phyloP scores from a whole-genome alignment of 2,113 vertebrate species.

The Actenoides hombroni region DNA sequence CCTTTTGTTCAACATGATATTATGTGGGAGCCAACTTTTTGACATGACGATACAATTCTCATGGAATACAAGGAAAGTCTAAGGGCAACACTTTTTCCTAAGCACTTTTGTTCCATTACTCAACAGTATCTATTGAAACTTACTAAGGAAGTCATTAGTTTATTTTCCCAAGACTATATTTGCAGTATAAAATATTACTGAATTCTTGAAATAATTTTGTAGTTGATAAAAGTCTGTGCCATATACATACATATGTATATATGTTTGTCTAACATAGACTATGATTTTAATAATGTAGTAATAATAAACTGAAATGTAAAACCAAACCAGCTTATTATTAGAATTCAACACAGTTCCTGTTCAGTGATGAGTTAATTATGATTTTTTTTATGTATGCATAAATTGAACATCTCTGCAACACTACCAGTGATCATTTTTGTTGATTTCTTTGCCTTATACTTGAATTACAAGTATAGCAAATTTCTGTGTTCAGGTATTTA shows the following conservation, averaged over 20 bases:
- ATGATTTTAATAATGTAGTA: neutral
- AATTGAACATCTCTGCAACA: neutral
- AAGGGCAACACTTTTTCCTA: neutral
- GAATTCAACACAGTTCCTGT: neutral
- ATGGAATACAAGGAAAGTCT: neutral
- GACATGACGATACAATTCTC: neutral
- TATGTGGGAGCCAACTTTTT: neutral
- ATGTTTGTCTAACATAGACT: neutral
- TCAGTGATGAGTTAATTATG: neutral
- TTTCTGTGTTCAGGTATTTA: neutral
- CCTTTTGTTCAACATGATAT: neutral
- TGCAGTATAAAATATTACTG: neutral
- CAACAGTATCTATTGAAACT: neutral
- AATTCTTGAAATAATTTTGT: neutral
- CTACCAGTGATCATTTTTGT: rapidly evolving
- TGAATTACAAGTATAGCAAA: neutral
- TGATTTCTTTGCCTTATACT: neutral
- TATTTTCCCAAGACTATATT: neutral
- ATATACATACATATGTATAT: too few relatives aligned
- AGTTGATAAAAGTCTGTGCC: neutral
- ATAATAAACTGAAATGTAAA: neutral
- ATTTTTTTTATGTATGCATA: neutral
- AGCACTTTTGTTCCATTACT: neutral
- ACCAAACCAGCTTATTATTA: neutral
- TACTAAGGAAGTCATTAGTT: neutral